Percentiles rank a stretch among this genome's conserved stretches.
Conservation (phyloP, 1,140 invertebrate genomes). For the Gryllus bimaculatus region DNA sequence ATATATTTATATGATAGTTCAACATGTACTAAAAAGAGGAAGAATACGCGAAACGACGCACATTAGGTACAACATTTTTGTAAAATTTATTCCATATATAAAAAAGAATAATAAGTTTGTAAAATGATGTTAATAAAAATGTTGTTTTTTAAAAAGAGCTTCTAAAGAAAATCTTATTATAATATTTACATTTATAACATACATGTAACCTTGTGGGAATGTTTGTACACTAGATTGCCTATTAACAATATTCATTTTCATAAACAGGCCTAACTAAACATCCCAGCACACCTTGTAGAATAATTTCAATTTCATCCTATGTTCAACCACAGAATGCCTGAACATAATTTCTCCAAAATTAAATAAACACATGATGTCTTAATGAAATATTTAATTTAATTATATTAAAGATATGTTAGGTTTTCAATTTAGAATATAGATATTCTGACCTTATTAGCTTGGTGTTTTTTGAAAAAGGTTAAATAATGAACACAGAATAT, state of each 20-base stretch:
- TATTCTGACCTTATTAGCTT: no score
- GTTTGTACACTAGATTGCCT: not conserved
- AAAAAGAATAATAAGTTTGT: constrained; percentile 21
- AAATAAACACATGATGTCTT: no score
- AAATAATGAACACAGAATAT: no score
- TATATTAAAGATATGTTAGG: no score
- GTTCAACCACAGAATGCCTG: no score
- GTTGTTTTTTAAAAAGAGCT: constrained; percentile 20
- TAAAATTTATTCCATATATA: constrained; percentile 22
- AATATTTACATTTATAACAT: constrained; percentile 16
- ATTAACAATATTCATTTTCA: not conserved
- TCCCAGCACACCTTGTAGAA: not conserved
- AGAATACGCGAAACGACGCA: constrained; percentile 18
- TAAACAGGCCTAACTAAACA: not conserved
- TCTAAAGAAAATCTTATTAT: constrained; percentile 18
- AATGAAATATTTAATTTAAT: no score
- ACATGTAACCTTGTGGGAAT: constrained; percentile 6
- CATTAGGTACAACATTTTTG: constrained; percentile 23
- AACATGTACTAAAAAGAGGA: constrained; percentile 4
- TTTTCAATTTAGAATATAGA: no score
- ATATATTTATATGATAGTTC: constrained; percentile 18
- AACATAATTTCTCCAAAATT: no score
- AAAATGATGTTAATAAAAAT: constrained; percentile 22
- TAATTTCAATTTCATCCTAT: no score
- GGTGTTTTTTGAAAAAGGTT: no score